Evolutionary conservation across 1,140 invertebrate species (phyloP), one percentile per base, ranked within the genome.

Genomic region (Heliothis subflexa): DNA sequence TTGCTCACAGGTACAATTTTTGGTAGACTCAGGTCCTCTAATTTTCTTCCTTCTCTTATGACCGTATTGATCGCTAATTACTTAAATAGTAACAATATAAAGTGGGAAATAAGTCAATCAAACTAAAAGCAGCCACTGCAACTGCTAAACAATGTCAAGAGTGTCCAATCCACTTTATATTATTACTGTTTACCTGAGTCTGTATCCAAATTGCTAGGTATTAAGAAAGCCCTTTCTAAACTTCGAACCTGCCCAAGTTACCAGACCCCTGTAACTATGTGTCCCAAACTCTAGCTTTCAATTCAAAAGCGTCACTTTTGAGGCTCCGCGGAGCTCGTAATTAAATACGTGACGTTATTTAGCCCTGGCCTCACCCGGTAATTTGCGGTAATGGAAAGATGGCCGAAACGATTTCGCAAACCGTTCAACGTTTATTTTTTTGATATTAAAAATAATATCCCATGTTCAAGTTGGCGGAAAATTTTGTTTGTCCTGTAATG

Each of bases 261-360:
- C 68, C 49, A 33, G n/a, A n/a, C 25, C 74, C 55, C 40, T 18
- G 3, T 11, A 16, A 16, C 81, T 45, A 50, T 85, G 79, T 83
- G 79, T 83, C 79, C 18, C 45, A 45, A 77, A 81, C 81, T 78
- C 85, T 83, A 86, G 81, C 83, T 85, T 86, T 89, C 86, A 87
- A 87, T 85, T 87, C 81, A 79, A 84, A 82, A 84, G 83, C 80
- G 86, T 84, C 86, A 85, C 85, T 85, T 84, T 86, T 87, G 86
- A 86, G 85, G 84, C 80, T 83, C 80, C 76, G 83, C 80, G 75
- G 86, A 82, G 81, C 81, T 78, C 25, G 84, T 89, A 89, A 91
- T 89, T 90, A 90, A 91, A 91, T 89, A 91, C 89, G 90, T 91
- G 89, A 91, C 89, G 90, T 88, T 81, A 89, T 88, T 86, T 85